Evolutionary conservation across 2,888 invertebrate species (phyloP), one percentile per base, ranked within the genome.

Genomic region (Lasioglossum malachurum): DNA sequence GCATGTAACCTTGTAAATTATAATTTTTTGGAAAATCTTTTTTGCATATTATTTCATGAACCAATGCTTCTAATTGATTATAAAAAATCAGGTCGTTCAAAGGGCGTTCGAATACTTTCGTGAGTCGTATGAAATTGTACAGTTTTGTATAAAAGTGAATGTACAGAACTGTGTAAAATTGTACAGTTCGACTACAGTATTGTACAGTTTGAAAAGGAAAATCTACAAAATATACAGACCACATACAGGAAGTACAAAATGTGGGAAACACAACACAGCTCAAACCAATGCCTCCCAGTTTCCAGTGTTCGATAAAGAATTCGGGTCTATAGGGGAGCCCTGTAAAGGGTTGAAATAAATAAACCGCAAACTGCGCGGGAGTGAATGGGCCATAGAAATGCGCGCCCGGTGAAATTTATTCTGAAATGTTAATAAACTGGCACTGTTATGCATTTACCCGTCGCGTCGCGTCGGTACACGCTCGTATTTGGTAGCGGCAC

Each of bases 381-480:
- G 69, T 69, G 23, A 69, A 69, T 69, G 38, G 38, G 19, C 38
- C 12, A 38, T 69, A 35, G 38, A 23, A 23, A 23, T 19, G 23
- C 23, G 5, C 12, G 38, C 38, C 4, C 23, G 7, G 10, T 1
- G 38, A 38, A 69, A 69, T 69, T 69, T 69, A 35, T 69, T 69
- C 38, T 10, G 23, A 38, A 69, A 69, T 69, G 38, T 69, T 69
- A 69, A 69, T 69, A 69, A 69, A 69, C 38, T 12, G 35, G 69
- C 38, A 38, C 38, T 38, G 69, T 69, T 69, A 38, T 19, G 38
- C 38, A 23, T 69, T 38, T 38, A 69, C 23, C 23, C 69, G 67
- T 27, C 46, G 46, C 67, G 64, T 27, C 44, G 44, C 49, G 60
- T 60, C 38, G 23, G 69, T 35, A 19, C 38, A 23, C 4, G 69